phyloP scores from a whole-genome alignment of 1,140 invertebrate species.

The Cydia fagiglandana region DNA sequence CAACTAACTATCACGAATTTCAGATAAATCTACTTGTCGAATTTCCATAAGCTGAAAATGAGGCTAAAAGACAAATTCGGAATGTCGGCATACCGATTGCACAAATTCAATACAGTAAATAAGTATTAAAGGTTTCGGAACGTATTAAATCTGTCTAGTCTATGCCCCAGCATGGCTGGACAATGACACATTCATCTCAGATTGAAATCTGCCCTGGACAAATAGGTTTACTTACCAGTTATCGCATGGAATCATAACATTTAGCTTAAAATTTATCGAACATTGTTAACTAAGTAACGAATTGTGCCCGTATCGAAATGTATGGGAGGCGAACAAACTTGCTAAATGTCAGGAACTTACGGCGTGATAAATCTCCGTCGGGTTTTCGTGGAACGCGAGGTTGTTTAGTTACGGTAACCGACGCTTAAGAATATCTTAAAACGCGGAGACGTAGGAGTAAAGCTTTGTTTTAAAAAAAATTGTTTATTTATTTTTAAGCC shows the following conservation, averaged over 20 bases:
- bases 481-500: neutral
- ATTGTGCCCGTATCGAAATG: conserved; percentile 28
- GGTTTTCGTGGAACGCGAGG: conserved; percentile 9
- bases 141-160: conserved; percentile 44
- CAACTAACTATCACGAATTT: conserved; percentile 1
- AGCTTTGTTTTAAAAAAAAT: neutral
- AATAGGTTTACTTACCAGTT: conserved; percentile 48
- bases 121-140: conserved; percentile 36
- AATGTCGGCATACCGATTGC: conserved; percentile 18
- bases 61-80: conserved; percentile 29
- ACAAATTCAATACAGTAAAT: conserved; percentile 23
- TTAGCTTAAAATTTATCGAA: conserved; percentile 31
- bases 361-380: conserved; percentile 30
- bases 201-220: conserved; percentile 65
- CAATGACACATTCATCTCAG: conserved; percentile 60
- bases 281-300: conserved; percentile 27
- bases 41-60: conserved; percentile 23
- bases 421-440: conserved; percentile 2
- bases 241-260: conserved; percentile 25
- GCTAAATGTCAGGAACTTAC: conserved; percentile 18
- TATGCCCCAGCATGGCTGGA: conserved; percentile 40
- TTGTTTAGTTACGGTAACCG: conserved; percentile 18
- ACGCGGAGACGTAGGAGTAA: neutral
- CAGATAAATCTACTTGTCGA: conserved; percentile 2
- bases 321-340: conserved; percentile 29